phyloP scores from a whole-genome alignment of 1,140 invertebrate genomes.

The Sarcophaga peregrina region DNA sequence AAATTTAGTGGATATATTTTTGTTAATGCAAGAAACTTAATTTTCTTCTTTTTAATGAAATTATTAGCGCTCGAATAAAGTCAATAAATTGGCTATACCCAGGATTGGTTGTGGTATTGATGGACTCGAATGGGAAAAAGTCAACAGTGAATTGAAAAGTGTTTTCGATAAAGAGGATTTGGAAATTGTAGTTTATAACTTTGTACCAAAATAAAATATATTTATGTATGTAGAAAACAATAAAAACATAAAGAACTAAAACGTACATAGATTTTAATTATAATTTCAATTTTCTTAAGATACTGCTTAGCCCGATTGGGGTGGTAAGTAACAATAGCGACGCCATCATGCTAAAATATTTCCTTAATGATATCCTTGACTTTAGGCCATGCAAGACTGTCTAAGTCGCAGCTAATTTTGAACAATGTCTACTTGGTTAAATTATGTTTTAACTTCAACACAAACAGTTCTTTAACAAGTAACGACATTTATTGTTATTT shows the following conservation, averaged over 20 bases:
- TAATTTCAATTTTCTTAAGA: not conserved
- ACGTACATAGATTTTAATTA: not conserved
- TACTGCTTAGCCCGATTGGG: not conserved
- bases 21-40: not conserved
- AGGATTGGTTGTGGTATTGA: conserved; percentile 75
- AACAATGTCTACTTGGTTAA: conserved; percentile 71
- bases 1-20: not conserved
- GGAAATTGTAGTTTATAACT: conserved; percentile 69
- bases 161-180: conserved; percentile 68
- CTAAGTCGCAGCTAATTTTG: conserved; percentile 74
- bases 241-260: not conserved
- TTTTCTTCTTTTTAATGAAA: conserved; percentile 12
- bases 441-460: conserved; percentile 59
- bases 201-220: conserved; percentile 55
- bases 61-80: conserved; percentile 61
- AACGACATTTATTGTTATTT: not conserved
- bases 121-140: conserved; percentile 71
- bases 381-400: conserved; percentile 71
- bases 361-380: conserved; percentile 69
- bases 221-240: not conserved
- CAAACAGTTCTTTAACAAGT: not conserved
- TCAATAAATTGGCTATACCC: conserved; percentile 72
- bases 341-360: conserved; percentile 67
- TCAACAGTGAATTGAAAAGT: conserved; percentile 68
- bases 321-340: conserved; percentile 65